Conservation (phyloP, 2,888 invertebrate genomes). For the Pristionchus mayeri region DNA sequence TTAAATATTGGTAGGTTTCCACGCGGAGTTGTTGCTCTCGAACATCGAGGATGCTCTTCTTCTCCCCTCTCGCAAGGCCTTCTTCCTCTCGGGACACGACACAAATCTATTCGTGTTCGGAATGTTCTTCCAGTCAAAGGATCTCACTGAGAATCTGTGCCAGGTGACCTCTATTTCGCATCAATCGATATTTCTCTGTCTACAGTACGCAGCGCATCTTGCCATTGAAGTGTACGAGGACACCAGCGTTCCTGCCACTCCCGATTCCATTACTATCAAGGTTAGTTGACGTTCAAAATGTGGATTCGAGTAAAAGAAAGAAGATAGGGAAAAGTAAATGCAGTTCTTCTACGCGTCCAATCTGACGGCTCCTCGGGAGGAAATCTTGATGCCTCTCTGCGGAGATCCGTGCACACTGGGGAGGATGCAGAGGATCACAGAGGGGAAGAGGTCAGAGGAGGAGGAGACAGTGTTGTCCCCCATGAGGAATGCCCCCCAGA, state of each 20-base stretch:
- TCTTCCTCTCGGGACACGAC: constrained; percentile 48
- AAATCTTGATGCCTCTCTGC: constrained; percentile 13
- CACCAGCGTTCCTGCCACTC: not conserved
- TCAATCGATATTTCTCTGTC: not conserved
- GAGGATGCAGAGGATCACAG: constrained; percentile 31
- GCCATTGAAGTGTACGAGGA: constrained; percentile 45
- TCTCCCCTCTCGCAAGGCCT: constrained; percentile 32
- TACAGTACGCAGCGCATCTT: constrained; percentile 47
- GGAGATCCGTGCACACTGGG: not conserved
- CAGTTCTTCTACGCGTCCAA: constrained; percentile 39
- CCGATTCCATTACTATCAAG: not conserved
- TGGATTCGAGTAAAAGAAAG: too few species aligned
- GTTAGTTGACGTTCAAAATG: not conserved
- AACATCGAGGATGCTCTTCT: constrained; percentile 17
- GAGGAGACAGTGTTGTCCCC: not conserved
- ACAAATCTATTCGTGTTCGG: constrained; percentile 45
- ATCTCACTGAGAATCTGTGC: constrained; percentile 12
- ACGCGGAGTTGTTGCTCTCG: constrained; percentile 44
- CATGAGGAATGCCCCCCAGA: not conserved
- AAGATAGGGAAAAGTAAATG: too few species aligned
- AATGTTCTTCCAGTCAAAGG: not conserved
- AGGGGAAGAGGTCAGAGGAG: constrained; percentile 39
- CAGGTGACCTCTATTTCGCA: not conserved
- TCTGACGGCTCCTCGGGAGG: not conserved
- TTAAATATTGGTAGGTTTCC: constrained; percentile 8